Evolutionary conservation across 2,797 vertebrate species (phyloP), one percentile per base, ranked within the genome.

Genomic region (Microtus californicus): DNA sequence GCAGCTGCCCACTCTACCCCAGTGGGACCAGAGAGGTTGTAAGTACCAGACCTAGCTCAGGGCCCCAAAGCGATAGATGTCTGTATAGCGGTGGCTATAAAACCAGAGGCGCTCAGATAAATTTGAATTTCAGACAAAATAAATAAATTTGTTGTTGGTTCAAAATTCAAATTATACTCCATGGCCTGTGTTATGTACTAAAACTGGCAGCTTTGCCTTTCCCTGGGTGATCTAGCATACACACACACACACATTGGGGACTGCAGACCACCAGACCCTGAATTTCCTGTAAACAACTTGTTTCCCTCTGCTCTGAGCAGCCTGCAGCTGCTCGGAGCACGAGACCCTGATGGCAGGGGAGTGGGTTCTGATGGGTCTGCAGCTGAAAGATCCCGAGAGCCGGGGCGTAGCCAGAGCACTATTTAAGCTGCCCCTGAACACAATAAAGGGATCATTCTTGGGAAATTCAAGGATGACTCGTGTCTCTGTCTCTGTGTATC

Each of bases 121-220:
- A 65, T 77, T 3, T 89, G 83, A 83, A 91, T 76, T 80, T 88
- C 91, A 87, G 78, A 59, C 69, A 77, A 87, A 78, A 29, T 45
- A 4, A 82, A 21, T 65, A 59, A 59, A 59, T 85, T 63, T 65
- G 5, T 17, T 86, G 15, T 43, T 92, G 61, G 45, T 61, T 82
- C 37, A 61, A 93, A 81, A 87, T 93, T 89, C 21, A 78, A 23
- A 93, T 85, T 82, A 88, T 73, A 67, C 54, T 67, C 34, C 19
- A 43, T 54, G 31, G 76, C 19, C 23, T 54, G 13, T 76, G 25
- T 82, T 93, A 7, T 88, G 81, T 88, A 51, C 23, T 77, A 77
- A 87, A 81, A 63, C 17, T 63, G 76, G 59, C 8, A 59, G 25
- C 27, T 6, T 27, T 90, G 74, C 63, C 15, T 10, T 43, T 9